Base-by-base conservation (phyloP, 1,140 invertebrate species). In the Papilio polytes region DNA sequence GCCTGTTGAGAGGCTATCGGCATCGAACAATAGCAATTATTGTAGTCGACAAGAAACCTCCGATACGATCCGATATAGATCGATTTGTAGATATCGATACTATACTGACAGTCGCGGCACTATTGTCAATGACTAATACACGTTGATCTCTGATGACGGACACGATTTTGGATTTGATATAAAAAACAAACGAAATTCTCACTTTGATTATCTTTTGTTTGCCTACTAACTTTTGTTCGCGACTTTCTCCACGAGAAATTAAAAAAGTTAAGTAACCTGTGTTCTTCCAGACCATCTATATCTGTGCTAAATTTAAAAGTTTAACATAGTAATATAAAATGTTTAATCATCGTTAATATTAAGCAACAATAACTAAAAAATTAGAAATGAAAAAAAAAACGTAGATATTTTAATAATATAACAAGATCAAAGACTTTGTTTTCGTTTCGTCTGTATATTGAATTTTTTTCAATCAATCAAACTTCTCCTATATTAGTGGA, bases 1-100 rank as follows among this genome's bases (percentile, higher is more conserved):
- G 83, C 77, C 78, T 80, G 85, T 87, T 86, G 86, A 90, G 85
- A 87, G 83, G 80, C 84, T 80, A 86, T 85, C 88, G 80, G 31
- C 82, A 79, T 74, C 72, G 78, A 80, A 90, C 88, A 90, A 90
- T 87, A 90, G 89, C 86, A 89, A 90, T 90, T 89, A 88, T 88
- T 89, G 86, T 88, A 83, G 79, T 82, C 85, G 84, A 80, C 72
- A 80, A 63, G 77, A 63, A 63, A 78, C 18, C 18, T 22, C 77
- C 72, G 83, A 85, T 84, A 81, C 78, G 78, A 82, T 80, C 72
- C 78, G 36, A 41, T 41, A 41, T 41, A 41, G 36, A 41, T 41
- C 36, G 36, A 41, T 41, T 41, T 8, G 36, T 41, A 41, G 36
- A 41, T 41, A 41, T 41, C 36, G 36, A 41, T 41, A 41, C 36